Evolutionary conservation across 2,113 vertebrate species (phyloP).

Genomic region (Synodontis membranacea): DNA sequence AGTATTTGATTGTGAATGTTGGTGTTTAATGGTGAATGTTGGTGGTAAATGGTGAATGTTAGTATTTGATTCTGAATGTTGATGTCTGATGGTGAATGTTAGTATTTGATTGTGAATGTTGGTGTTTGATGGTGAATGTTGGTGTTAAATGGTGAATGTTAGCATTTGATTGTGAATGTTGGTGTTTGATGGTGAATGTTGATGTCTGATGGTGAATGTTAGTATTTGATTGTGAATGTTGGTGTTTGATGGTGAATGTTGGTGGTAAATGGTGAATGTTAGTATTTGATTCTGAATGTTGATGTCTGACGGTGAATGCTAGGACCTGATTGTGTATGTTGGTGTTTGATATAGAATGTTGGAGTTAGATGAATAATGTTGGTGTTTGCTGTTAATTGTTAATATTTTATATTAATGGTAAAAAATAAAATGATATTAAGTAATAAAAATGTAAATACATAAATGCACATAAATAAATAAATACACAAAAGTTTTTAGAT

Average conservation of each 20-base stretch:
- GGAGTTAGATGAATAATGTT: not conserved
- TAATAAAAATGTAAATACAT: not conserved
- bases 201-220: not conserved
- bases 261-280: not conserved
- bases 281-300: not conserved
- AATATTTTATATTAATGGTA: not conserved
- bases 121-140: no score
- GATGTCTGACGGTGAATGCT: no score
- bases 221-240: not conserved
- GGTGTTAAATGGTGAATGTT: no score
- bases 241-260: not conserved
- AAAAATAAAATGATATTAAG: not conserved
- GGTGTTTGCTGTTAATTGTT: not conserved
- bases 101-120: not conserved
- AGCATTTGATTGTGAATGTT: not conserved
- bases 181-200: not conserved
- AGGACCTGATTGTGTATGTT: not conserved
- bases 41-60: not conserved
- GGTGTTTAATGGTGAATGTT: not conserved
- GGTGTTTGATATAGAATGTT: not conserved
- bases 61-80: not conserved
- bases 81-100: not conserved
- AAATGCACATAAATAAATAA: not conserved
- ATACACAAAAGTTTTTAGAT: not conserved
- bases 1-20: not conserved